phyloP scores from a whole-genome alignment of 2,888 invertebrate species.

The Parnassius mnemosyne region DNA sequence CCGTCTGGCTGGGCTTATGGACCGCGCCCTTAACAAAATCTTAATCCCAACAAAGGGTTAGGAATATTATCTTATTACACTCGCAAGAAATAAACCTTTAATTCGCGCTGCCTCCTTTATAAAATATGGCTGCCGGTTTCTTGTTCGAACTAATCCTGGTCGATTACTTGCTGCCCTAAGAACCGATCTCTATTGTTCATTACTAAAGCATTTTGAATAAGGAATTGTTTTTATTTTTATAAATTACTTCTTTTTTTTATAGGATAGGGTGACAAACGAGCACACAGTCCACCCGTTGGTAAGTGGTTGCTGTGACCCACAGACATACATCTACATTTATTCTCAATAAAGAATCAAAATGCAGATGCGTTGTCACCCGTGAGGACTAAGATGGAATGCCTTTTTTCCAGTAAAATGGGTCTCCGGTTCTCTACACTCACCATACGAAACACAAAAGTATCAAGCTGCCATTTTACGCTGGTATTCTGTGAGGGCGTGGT shows the following conservation, averaged over 20 bases:
- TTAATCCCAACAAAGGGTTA: conserved; percentile 80
- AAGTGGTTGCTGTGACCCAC: too few relatives aligned
- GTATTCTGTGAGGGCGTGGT: too few relatives aligned
- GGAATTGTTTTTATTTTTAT: conserved; percentile 19
- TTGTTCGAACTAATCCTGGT: conserved; percentile 30
- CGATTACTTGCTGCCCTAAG: conserved; percentile 12
- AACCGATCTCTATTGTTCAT: conserved; percentile 7
- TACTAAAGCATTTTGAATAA: conserved; percentile 32
- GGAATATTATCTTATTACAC: conserved; percentile 77
- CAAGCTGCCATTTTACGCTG: too few relatives aligned
- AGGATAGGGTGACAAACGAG: too few relatives aligned
- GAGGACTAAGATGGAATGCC: too few relatives aligned
- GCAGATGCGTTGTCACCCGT: too few relatives aligned
- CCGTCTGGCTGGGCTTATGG: conserved; percentile 68
- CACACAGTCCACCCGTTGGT: too few relatives aligned
- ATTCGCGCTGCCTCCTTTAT: conserved; percentile 56
- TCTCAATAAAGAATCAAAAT: too few relatives aligned
- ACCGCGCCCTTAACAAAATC: conserved; percentile 77
- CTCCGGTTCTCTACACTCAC: too few relatives aligned
- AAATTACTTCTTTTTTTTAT: background rate
- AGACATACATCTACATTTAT: too few relatives aligned
- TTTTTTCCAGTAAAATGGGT: too few relatives aligned
- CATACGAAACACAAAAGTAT: too few relatives aligned
- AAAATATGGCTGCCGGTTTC: conserved; percentile 50
- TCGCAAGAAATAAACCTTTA: conserved; percentile 75